A percentile compares a stretch with the other conserved stretches of the same genome.
These are phyloP conservation scores for Mandrillus leucophaeus DNA, from an alignment of 2,113 vertebrate species.

Conservation along the genomic window DNA sequence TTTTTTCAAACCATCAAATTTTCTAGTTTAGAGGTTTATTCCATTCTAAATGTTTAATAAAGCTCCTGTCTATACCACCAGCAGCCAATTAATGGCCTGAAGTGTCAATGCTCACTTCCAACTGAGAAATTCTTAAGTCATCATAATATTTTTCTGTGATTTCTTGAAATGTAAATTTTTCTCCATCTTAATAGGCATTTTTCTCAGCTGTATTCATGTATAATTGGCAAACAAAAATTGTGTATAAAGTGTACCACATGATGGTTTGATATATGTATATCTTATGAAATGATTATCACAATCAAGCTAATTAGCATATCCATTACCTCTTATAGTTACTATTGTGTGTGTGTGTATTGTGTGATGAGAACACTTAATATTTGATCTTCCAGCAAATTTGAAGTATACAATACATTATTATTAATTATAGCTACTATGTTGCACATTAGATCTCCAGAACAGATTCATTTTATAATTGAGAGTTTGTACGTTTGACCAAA, in stretches of 20 bases:
- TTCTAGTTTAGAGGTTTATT: background rate
- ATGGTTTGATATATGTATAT: background rate
- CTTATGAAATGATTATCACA: background rate
- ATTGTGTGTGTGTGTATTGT: background rate
- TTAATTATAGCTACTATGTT: background rate
- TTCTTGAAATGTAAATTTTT: background rate
- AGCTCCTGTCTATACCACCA: background rate
- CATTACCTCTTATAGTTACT: background rate
- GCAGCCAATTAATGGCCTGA: background rate
- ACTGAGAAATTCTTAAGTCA: background rate
- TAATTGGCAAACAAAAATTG: background rate
- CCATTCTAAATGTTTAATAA: background rate
- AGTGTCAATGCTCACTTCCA: background rate
- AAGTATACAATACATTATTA: background rate
- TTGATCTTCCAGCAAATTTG: background rate
- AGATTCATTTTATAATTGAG: background rate
- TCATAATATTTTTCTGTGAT: background rate
- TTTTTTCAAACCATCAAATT: background rate
- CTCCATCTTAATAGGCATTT: background rate
- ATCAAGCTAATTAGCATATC: background rate
- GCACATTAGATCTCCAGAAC: background rate
- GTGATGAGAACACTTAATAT: background rate
- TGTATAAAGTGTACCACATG: background rate
- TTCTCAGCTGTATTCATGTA: background rate
- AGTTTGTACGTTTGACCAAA: background rate